phyloP scores from a whole-genome alignment of 1,140 invertebrate species.

The Papilio polytes region DNA sequence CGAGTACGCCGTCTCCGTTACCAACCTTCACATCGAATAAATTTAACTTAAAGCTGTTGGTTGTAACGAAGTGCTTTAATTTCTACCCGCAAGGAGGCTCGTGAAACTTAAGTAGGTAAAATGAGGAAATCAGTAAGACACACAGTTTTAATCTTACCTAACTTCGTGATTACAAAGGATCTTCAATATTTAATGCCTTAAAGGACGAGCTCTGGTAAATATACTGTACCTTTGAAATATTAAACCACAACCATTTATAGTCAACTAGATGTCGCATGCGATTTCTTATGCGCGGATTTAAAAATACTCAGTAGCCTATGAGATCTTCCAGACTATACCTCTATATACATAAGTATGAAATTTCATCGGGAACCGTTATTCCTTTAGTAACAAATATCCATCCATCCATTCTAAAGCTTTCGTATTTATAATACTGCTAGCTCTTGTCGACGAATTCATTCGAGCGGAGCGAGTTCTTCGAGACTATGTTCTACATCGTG shows the following conservation, averaged over 20 bases:
- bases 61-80: conserved; percentile 34
- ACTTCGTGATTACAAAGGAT: background rate
- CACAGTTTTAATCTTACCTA: conserved; percentile 8
- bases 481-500: too few relatives aligned
- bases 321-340: too few relatives aligned
- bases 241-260: background rate
- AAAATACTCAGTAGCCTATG: too few relatives aligned
- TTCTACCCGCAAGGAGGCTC: conserved; percentile 25
- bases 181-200: conserved; percentile 9
- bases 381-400: too few relatives aligned
- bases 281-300: too few relatives aligned
- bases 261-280: too few relatives aligned
- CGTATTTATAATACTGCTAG: too few relatives aligned
- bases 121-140: conserved; percentile 36
- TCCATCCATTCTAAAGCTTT: too few relatives aligned
- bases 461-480: too few relatives aligned
- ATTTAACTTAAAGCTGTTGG: conserved; percentile 30
- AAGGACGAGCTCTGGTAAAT: conserved; percentile 11
- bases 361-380: too few relatives aligned
- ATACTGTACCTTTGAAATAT: conserved; percentile 11
- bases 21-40: background rate
- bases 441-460: too few relatives aligned
- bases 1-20: conserved; percentile 38
- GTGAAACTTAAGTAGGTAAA: conserved; percentile 24
- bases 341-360: too few relatives aligned